Conservation (phyloP, 2,113 vertebrate species). For the Edolisoma coerulescens region DNA sequence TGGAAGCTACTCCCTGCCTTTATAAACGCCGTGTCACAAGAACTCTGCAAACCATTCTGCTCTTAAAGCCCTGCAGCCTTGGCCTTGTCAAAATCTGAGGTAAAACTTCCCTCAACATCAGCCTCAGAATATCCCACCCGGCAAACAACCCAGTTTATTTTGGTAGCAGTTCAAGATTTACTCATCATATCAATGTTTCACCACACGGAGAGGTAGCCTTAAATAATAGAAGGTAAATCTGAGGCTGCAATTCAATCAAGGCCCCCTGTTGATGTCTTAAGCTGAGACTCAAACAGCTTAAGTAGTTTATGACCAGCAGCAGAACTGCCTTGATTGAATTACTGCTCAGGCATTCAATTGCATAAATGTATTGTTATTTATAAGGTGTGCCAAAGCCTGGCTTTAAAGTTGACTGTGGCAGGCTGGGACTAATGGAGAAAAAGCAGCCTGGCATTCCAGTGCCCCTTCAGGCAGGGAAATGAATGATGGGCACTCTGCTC, state of each 20-base stretch:
- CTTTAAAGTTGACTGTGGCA: constrained; percentile 13
- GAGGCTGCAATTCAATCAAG: constrained; percentile 31
- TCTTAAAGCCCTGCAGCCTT: neutral
- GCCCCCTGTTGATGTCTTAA: constrained; percentile 14
- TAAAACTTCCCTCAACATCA: neutral
- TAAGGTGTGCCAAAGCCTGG: constrained; percentile 14
- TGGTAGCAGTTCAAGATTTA: neutral
- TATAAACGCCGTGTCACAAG: neutral
- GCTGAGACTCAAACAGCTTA: constrained; percentile 19
- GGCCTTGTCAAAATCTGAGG: rapidly evolving
- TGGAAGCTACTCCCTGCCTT: neutral
- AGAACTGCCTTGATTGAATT: constrained; percentile 46
- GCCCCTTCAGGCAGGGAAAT: neutral
- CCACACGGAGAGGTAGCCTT: neutral
- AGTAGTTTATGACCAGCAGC: constrained; percentile 21
- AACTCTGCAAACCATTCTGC: neutral
- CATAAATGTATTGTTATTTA: constrained; percentile 44
- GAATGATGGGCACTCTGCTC: neutral
- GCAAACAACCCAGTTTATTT: neutral
- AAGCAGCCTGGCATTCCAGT: neutral
- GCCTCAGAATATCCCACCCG: neutral
- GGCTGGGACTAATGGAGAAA: constrained; percentile 33
- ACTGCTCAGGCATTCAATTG: constrained; percentile 48
- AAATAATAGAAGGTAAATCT: constrained; percentile 26
- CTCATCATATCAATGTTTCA: neutral